Evolutionary conservation across 2,888 invertebrate genomes (phyloP).

Genomic region (Anticlea derivata): DNA sequence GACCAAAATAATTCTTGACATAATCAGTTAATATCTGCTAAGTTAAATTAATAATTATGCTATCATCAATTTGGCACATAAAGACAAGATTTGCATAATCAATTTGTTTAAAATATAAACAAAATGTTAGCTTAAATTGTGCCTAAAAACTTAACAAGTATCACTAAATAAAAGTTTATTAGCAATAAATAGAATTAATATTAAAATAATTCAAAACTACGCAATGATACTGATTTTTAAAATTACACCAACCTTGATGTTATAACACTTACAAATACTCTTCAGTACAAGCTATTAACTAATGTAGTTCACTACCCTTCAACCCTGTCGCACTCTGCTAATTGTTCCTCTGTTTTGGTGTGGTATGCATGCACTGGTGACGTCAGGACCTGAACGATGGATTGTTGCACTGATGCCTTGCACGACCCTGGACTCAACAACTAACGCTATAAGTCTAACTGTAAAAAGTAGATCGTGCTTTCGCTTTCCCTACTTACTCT

Average conservation of each 20-base stretch:
- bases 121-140: conserved; percentile 37
- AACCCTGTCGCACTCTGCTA: conserved; percentile 63
- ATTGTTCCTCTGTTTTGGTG: conserved; percentile 67
- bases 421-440: conserved; percentile 44
- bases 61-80: not conserved
- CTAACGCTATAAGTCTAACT: conserved; percentile 41
- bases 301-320: conserved; percentile 20
- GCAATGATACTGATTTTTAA: conserved; percentile 5
- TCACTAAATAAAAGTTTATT: not conserved
- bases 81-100: too few species aligned
- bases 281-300: conserved; percentile 19
- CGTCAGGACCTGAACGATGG: conserved; percentile 81
- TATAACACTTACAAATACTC: conserved; percentile 7
- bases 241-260: not conserved
- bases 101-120: not conserved
- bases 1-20: conserved; percentile 16
- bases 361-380: conserved; percentile 77
- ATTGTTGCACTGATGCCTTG: conserved; percentile 71
- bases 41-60: not conserved
- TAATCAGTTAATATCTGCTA: conserved; percentile 6
- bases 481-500: conserved; percentile 34
- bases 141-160: conserved; percentile 35
- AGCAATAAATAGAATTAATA: not conserved
- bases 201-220: not conserved
- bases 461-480: conserved; percentile 39